These are phyloP conservation scores for Masnerella sp. DNA, from an alignment of 2,888 invertebrate genomes.

Conservation along the genomic window DNA sequence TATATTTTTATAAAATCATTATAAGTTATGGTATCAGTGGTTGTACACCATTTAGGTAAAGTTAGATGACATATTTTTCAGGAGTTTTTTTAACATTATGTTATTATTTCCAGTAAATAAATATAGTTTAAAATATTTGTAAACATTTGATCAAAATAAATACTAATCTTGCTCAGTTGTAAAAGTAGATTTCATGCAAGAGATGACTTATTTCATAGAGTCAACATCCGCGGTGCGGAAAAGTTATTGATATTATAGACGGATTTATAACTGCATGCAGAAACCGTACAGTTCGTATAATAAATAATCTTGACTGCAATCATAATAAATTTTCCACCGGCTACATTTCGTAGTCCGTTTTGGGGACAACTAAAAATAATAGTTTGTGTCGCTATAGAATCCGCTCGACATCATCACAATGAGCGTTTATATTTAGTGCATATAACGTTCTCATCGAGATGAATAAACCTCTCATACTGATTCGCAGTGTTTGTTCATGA, in stretches of 20 bases:
- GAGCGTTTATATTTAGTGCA: conserved; percentile 11
- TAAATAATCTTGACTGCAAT: conserved; percentile 20
- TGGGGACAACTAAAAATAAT: conserved; percentile 28
- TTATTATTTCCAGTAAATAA: no score
- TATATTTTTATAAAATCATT: no score
- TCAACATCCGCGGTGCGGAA: conserved; percentile 3
- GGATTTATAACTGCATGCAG: conserved; percentile 7
- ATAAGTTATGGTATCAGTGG: no score
- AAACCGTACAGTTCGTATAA: conserved; percentile 9
- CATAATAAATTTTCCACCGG: conserved; percentile 21
- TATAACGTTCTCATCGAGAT: conserved; percentile 17
- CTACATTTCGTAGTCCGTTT: conserved; percentile 18
- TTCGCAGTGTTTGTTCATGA: no score
- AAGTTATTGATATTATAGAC: conserved; percentile 21
- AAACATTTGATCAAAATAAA: no score
- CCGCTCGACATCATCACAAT: conserved; percentile 10
- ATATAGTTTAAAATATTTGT: no score
- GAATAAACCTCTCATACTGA: conserved; percentile 5
- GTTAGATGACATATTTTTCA: no score
- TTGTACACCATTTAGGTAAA: no score
- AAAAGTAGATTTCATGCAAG: no score
- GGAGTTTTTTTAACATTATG: no score
- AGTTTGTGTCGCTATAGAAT: conserved; percentile 11
- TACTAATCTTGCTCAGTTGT: no score
- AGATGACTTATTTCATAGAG: no score